These are phyloP conservation scores for Heterochromis multidens DNA, from an alignment of 2,113 vertebrate genomes.

Conservation along the genomic window DNA sequence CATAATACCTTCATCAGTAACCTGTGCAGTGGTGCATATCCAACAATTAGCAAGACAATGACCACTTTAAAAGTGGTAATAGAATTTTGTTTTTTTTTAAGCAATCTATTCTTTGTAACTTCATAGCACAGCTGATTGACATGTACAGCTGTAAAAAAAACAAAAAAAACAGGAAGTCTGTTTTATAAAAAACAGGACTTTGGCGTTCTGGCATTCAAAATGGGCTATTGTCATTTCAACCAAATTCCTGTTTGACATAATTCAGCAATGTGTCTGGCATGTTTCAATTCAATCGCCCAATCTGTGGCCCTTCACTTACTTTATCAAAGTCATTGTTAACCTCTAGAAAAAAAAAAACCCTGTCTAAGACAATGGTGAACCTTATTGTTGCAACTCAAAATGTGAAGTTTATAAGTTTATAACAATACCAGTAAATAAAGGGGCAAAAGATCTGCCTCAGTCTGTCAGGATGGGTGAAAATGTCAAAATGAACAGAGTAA, in stretches of 20 bases:
- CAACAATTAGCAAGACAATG: background rate
- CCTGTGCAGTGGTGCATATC: background rate
- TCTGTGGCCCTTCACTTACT: background rate
- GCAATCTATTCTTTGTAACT: background rate
- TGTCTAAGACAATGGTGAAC: background rate
- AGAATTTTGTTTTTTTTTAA: background rate
- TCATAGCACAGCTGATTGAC: background rate
- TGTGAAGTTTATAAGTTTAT: background rate
- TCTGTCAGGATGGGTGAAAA: background rate
- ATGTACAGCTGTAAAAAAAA: background rate
- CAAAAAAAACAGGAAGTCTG: background rate
- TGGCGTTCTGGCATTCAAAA: too few relatives aligned
- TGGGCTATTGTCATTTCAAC: background rate
- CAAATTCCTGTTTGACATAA: background rate
- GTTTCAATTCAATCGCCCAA: background rate
- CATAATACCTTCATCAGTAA: background rate
- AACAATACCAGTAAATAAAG: background rate
- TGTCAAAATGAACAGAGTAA: background rate
- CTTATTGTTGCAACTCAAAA: background rate
- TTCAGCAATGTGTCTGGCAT: background rate
- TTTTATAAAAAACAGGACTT: too few relatives aligned
- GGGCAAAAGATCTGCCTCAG: background rate
- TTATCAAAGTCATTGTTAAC: background rate
- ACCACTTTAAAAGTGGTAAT: background rate
- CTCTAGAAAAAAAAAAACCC: fast-evolving